Conservation (phyloP, 1,140 invertebrate species). For the Lordiphosa clarofinis region DNA sequence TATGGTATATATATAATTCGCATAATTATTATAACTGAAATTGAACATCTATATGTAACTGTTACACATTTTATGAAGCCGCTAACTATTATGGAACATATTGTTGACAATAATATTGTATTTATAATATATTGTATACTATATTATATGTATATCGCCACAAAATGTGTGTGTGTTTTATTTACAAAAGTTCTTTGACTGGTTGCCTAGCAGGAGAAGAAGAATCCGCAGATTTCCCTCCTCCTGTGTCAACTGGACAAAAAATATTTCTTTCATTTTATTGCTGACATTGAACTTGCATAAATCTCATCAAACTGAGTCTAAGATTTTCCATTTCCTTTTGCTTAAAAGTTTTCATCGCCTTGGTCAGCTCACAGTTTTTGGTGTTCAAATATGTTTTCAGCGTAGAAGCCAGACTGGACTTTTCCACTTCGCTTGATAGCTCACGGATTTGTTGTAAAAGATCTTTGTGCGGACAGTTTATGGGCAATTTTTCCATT, state of each 20-base stretch:
- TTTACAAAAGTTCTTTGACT: constrained; percentile 19
- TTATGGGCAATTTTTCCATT: not conserved
- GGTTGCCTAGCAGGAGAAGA: not conserved
- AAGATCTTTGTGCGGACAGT: constrained; percentile 14
- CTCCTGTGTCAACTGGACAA: constrained; percentile 12
- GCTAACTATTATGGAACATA: constrained; percentile 63
- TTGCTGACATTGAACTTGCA: constrained; percentile 2
- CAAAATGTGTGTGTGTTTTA: constrained; percentile 33
- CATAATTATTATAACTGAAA: constrained; percentile 39
- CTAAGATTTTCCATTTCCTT: constrained; percentile 35
- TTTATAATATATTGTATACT: constrained; percentile 54
- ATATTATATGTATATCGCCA: constrained; percentile 53
- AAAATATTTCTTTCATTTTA: not conserved
- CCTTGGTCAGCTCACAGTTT: constrained; percentile 45
- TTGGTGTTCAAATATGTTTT: constrained; percentile 52
- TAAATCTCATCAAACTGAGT: constrained; percentile 20
- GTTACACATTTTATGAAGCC: constrained; percentile 57
- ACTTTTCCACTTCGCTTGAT: constrained; percentile 33
- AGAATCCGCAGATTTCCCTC: not conserved
- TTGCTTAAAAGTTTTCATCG: constrained; percentile 32
- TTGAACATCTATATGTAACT: constrained; percentile 56
- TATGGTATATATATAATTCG: constrained; percentile 22
- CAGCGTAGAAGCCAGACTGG: constrained; percentile 25
- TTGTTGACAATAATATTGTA: constrained; percentile 77
- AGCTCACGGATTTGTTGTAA: constrained; percentile 36